phyloP scores from a whole-genome alignment of 2,797 vertebrate genomes.

The Luscinia megarhynchos region DNA sequence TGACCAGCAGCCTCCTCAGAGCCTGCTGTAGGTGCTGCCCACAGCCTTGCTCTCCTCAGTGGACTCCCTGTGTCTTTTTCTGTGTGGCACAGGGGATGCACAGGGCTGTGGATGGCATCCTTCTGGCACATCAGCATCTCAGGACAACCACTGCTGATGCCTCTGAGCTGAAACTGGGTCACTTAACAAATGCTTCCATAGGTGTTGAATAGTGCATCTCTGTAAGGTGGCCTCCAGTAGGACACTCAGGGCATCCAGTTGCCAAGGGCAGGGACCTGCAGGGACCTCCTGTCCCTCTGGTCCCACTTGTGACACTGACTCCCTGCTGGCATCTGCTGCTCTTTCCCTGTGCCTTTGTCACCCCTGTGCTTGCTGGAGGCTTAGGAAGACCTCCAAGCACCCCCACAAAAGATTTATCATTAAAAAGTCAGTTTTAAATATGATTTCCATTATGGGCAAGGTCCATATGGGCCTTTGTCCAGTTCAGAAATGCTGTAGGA shows the following conservation, averaged over 20 bases:
- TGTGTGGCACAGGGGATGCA: not conserved
- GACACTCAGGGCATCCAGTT: not conserved
- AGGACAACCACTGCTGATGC: not conserved
- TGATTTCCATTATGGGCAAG: not conserved
- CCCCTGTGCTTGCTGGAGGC: not conserved
- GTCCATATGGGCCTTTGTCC: not conserved
- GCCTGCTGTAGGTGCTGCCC: not conserved
- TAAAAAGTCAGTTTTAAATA: not conserved
- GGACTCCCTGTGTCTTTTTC: not conserved
- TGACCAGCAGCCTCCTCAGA: not conserved
- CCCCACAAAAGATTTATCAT: not conserved
- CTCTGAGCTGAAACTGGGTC: not conserved
- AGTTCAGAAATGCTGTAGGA: not conserved
- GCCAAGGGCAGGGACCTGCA: not conserved
- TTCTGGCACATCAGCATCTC: not conserved
- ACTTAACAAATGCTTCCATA: not conserved
- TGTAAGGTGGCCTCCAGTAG: not conserved
- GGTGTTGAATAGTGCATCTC: not conserved
- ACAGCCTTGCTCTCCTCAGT: not conserved
- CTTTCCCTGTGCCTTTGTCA: not conserved
- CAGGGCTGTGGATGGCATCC: fast-evolving
- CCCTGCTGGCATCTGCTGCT: not conserved
- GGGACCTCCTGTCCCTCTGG: not conserved
- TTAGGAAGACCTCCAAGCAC: not conserved
- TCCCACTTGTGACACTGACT: not conserved